These are phyloP conservation scores for Tinea pellionella DNA, from an alignment of 2,888 invertebrate species.

Conservation along the genomic window DNA sequence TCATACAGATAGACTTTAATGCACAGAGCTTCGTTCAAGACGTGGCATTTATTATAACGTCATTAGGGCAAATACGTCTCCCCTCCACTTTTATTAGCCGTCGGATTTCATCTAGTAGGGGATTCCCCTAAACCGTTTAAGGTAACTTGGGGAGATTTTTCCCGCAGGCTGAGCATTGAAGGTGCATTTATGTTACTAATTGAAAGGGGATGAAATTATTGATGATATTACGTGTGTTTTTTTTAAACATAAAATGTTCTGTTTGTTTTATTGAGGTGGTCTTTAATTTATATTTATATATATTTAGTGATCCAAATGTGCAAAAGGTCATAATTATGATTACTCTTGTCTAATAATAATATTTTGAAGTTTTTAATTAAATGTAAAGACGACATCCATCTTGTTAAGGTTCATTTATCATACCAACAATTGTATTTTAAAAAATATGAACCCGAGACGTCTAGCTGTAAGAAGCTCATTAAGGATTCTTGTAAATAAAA, in stretches of 20 bases:
- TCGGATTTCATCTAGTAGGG: conserved; percentile 35
- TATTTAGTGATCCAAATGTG: too few relatives aligned
- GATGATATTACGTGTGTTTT: too few relatives aligned
- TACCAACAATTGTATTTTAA: background rate
- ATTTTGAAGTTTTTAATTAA: background rate
- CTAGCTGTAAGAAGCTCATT: conserved; percentile 29
- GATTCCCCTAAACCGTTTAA: conserved; percentile 54
- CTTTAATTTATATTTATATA: too few relatives aligned
- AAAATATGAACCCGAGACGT: conserved; percentile 5
- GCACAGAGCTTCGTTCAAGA: background rate
- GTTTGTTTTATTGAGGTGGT: too few relatives aligned
- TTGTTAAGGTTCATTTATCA: background rate
- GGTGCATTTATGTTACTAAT: conserved; percentile 58
- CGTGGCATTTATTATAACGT: conserved; percentile 25
- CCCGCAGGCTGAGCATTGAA: conserved; percentile 44
- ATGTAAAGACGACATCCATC: background rate
- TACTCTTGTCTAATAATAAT: background rate
- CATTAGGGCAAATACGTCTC: conserved; percentile 22
- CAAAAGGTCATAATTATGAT: too few relatives aligned
- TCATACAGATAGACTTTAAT: background rate
- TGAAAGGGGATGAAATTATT: conserved; percentile 28
- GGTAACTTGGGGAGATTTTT: conserved; percentile 30
- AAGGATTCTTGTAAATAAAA: conserved; percentile 36
- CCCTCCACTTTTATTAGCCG: conserved; percentile 25
- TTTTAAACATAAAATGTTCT: too few relatives aligned